A percentile compares a stretch with the other conserved stretches of the same genome.
phyloP scores from a whole-genome alignment of 2,797 vertebrate genomes.

The Apogon hyalosoma region DNA sequence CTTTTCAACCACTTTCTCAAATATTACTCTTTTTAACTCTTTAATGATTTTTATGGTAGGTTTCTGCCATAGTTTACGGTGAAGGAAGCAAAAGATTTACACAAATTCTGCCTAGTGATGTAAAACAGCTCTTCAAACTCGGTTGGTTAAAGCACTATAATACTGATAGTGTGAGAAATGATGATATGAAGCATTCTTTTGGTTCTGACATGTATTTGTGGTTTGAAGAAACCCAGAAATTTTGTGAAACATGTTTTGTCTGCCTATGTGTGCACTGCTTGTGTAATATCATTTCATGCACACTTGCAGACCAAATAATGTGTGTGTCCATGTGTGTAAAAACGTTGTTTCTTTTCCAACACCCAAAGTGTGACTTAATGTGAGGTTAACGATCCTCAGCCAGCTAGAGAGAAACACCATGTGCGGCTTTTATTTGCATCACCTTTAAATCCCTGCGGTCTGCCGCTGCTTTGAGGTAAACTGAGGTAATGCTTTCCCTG shows the following conservation, averaged over 20 bases:
- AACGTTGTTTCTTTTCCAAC: constrained; percentile 30
- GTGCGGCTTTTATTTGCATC: constrained; percentile 58
- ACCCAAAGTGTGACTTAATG: constrained; percentile 51
- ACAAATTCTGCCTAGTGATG: no score
- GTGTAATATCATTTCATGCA: constrained; percentile 22
- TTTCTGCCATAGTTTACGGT: no score
- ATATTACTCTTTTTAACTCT: no score
- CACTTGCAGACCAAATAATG: constrained; percentile 26
- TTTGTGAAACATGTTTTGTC: constrained; percentile 25
- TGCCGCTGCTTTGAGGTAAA: constrained; percentile 67
- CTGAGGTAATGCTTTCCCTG: constrained; percentile 60
- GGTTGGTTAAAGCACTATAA: no score
- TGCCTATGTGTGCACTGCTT: constrained; percentile 7
- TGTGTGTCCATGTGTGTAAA: neutral
- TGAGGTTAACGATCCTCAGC: constrained; percentile 53
- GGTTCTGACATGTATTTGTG: no score
- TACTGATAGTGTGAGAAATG: no score
- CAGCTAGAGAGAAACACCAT: constrained; percentile 46
- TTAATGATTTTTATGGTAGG: no score
- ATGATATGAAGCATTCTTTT: no score
- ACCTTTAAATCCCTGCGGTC: constrained; percentile 63
- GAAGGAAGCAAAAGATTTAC: no score
- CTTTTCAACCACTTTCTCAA: no score
- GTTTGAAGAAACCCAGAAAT: no score
- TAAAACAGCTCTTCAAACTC: no score